Evolutionary conservation across 2,888 invertebrate species (phyloP).

Genomic region (Sphaerophoria taeniata): DNA sequence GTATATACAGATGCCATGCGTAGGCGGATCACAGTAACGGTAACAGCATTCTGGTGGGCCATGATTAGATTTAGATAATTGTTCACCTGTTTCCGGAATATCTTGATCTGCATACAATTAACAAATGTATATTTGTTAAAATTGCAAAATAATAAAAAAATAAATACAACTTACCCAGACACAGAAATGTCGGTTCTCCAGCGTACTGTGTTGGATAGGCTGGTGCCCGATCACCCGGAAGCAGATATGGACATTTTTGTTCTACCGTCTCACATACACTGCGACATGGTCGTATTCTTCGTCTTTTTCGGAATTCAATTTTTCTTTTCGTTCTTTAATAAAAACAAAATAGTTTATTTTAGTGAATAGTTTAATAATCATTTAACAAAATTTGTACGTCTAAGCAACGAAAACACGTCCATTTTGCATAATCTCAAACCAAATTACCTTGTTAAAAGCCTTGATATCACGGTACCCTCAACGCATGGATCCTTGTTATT

Average conservation of each 20-base stretch:
- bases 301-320: constrained; percentile 82
- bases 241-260: constrained; percentile 96
- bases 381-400: too few relatives aligned
- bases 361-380: too few relatives aligned
- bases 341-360: too few relatives aligned
- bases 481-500: constrained; percentile 82
- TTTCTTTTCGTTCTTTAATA: constrained; percentile 82
- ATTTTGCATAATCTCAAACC: neutral
- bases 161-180: constrained; percentile 90
- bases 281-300: constrained; percentile 93
- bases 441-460: constrained; percentile 81
- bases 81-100: constrained; percentile 92
- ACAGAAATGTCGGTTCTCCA: constrained; percentile 96
- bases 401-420: too few relatives aligned
- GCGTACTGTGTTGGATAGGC: constrained; percentile 95
- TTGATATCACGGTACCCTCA: constrained; percentile 83
- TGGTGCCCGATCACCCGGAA: constrained; percentile 94
- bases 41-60: constrained; percentile 92
- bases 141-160: constrained; percentile 29
- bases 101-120: constrained; percentile 91
- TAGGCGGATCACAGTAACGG: constrained; percentile 87
- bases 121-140: neutral
- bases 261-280: constrained; percentile 95
- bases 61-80: constrained; percentile 90
- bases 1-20: constrained; percentile 85